A percentile compares a stretch with the other conserved stretches of the same genome.
These are phyloP conservation scores for Cacoxenus indagator DNA, from an alignment of 2,888 invertebrate species.

Conservation along the genomic window DNA sequence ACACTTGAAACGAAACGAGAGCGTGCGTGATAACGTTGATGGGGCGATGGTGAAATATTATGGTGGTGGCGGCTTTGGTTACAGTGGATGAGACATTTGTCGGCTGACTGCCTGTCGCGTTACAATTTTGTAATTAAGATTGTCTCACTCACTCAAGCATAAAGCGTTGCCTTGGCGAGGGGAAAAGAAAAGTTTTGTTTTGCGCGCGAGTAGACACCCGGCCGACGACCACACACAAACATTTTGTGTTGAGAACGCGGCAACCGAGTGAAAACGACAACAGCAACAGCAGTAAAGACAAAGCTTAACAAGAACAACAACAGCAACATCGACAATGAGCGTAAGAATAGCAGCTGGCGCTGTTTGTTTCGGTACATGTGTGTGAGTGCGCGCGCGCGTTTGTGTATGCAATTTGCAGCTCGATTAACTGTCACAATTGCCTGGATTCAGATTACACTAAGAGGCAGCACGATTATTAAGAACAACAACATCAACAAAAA, in stretches of 20 bases:
- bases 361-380: not conserved
- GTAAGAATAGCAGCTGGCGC: not conserved
- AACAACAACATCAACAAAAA: not conserved
- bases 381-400: not conserved
- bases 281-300: no score
- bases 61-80: not conserved
- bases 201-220: no score
- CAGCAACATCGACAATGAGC: no score
- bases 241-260: no score
- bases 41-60: no score
- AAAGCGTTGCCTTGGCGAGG: no score
- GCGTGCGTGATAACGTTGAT: not conserved
- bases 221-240: not conserved
- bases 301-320: no score
- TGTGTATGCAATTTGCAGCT: conserved; percentile 49
- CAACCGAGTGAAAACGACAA: not conserved
- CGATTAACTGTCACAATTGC: conserved; percentile 54
- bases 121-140: conserved; percentile 21
- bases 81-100: not conserved
- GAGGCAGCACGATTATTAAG: not conserved
- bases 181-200: no score
- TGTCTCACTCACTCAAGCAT: conserved; percentile 18
- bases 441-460: conserved; percentile 44
- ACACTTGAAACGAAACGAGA: not conserved
- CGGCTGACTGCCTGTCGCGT: not conserved